Conservation (phyloP, 2,113 vertebrate species). For the Alligator sinensis region DNA sequence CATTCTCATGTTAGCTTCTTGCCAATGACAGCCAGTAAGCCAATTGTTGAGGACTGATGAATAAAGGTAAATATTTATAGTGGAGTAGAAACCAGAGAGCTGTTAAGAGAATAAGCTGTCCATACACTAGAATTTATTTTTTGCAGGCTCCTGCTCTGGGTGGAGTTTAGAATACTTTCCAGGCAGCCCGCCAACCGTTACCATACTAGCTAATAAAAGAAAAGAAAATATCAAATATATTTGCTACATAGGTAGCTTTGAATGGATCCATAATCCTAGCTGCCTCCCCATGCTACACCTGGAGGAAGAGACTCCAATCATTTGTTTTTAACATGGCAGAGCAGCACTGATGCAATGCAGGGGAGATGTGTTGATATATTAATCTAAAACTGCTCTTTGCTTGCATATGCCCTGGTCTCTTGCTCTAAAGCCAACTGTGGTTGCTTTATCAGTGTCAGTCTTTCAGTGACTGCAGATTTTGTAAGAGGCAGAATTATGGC, state of each 20-base stretch:
- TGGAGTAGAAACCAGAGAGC: slow-evolving; percentile 51
- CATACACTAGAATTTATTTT: not conserved
- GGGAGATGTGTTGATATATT: not conserved
- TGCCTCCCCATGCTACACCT: not conserved
- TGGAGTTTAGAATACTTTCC: slow-evolving; percentile 60
- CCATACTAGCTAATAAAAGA: not conserved
- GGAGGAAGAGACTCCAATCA: not conserved
- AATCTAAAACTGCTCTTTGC: not conserved
- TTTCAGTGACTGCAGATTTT: not conserved
- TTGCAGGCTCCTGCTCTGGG: slow-evolving; percentile 53
- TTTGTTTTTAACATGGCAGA: rapidly evolving
- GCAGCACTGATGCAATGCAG: not conserved
- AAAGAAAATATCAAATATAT: not conserved
- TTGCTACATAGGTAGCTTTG: slow-evolving; percentile 1
- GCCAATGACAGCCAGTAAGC: slow-evolving; percentile 40
- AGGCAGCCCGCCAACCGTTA: slow-evolving; percentile 68
- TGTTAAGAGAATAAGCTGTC: slow-evolving; percentile 44
- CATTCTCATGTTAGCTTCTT: not conserved
- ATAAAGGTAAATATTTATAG: slow-evolving; percentile 70
- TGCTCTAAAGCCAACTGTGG: not conserved
- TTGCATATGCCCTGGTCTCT: not conserved
- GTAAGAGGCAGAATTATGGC: not conserved
- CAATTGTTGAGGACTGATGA: not conserved
- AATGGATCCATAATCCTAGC: not conserved
- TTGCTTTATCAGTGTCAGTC: rapidly evolving